Percentiles rank a stretch among this genome's conserved stretches.
Evolutionary conservation across 2,888 invertebrate species (phyloP).

Genomic region (Perizoma flavofasciatum): DNA sequence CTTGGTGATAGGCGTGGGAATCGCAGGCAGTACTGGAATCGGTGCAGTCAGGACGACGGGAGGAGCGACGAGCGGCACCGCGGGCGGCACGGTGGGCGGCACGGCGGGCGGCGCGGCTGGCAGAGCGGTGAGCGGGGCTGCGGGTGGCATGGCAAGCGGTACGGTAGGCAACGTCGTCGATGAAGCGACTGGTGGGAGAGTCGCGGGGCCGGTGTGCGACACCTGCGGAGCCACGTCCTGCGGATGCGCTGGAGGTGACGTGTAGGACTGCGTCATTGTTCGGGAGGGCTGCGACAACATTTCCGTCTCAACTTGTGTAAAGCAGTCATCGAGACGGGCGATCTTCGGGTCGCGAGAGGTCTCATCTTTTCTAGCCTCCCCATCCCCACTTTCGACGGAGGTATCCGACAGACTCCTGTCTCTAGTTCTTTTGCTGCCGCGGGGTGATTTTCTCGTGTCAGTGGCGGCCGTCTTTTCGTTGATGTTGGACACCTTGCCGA

Average conservation of each 20-base stretch:
- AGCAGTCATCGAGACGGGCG: slow-evolving; percentile 53
- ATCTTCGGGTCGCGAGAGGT: slow-evolving; percentile 55
- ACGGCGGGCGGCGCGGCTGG: slow-evolving; percentile 9
- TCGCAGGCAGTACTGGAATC: slow-evolving; percentile 30
- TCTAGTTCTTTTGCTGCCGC: slow-evolving; percentile 85
- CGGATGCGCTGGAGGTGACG: not conserved
- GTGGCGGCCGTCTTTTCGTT: slow-evolving; percentile 52
- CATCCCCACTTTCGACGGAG: slow-evolving; percentile 85
- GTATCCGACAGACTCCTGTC: slow-evolving; percentile 87
- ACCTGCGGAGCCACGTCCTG: not conserved
- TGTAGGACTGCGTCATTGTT: slow-evolving; percentile 11
- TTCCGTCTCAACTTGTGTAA: slow-evolving; percentile 30
- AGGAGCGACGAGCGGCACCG: slow-evolving; percentile 19
- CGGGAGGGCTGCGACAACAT: slow-evolving; percentile 10
- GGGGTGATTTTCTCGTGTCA: slow-evolving; percentile 85
- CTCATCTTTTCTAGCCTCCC: slow-evolving; percentile 73
- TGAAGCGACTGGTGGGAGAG: slow-evolving; percentile 22
- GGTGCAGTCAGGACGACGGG: slow-evolving; percentile 27
- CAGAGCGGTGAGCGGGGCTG: slow-evolving; percentile 22
- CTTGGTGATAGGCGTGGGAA: slow-evolving; percentile 67
- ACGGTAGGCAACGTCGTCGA: slow-evolving; percentile 14
- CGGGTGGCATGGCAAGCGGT: slow-evolving; percentile 10
- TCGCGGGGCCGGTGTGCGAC: slow-evolving; percentile 22
- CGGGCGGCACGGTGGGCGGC: slow-evolving; percentile 1
- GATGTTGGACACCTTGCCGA: slow-evolving; percentile 52